Evolutionary conservation across 2,888 invertebrate species (phyloP), one percentile per base, ranked within the genome.

Genomic region (Eucera pruinosa): DNA sequence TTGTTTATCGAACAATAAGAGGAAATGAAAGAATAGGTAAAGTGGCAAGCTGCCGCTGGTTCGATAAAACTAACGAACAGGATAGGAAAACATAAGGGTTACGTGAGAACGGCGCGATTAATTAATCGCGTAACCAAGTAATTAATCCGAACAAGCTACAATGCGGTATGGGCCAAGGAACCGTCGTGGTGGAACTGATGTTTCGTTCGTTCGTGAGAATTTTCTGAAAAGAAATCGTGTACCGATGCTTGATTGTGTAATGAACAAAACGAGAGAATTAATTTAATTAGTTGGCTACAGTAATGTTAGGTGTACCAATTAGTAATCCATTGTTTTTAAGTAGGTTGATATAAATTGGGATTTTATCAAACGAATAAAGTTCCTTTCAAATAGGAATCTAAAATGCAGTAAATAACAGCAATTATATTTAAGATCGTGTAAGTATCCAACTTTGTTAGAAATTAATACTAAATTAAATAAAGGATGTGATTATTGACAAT

Each of bases 81-180:
- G 23, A 25, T 23, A 2, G 55, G 39, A 25, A 39, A 39, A 39
- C 23, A 23, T 25, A 39, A 18, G n/a, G 23, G 1, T 15, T 39
- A 18, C 13, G 47, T 7, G 18, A 18, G 65, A 65, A 54, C 23
- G 50, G 33, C 39, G 20, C 13, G 15, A 61, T 61, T 61, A 61
- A 61, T 61, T 61, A 61, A 61, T 61, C 60, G 20, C 11, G 33
- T 45, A 61, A 61, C 47, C 47, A 6, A 23, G 45, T 61, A 47
- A 61, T 61, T 61, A 61, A 61, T 61, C 30, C 47, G 15, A 15
- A 20, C 20, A 6, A 27, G 43, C 43, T 36, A 60, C 20, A 30
- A 60, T 60, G 30, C 13, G 43, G 13, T 13, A 13, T 3, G 7
- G 18, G 9, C 15, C 30, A 9, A 45, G n/a, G 23, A 47, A 33